These are phyloP conservation scores for Cheilosia vernalis DNA, from an alignment of 2,888 invertebrate species.

Conservation along the genomic window DNA sequence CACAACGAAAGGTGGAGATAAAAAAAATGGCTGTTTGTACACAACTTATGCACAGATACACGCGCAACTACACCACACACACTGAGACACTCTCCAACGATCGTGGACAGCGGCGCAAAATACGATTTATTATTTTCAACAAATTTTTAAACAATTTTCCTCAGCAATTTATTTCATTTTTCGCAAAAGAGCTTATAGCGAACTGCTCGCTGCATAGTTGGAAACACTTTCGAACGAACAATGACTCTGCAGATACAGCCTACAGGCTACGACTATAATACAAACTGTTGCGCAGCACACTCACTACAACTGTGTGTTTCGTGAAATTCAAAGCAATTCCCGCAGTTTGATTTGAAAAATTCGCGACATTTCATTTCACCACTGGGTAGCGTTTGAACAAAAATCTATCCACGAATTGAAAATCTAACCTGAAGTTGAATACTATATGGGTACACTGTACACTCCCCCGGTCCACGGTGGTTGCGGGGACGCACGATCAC, in stretches of 20 bases:
- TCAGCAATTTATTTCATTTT: slow-evolving; percentile 32
- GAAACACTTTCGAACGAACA: background rate
- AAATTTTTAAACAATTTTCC: slow-evolving; percentile 39
- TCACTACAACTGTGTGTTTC: slow-evolving; percentile 15
- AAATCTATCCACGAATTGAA: slow-evolving; percentile 16
- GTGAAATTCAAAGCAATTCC: slow-evolving; percentile 17
- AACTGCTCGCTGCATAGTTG: background rate
- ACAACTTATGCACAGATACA: slow-evolving; percentile 68
- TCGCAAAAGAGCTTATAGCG: background rate
- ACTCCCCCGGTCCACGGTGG: slow-evolving; percentile 6
- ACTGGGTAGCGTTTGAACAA: background rate
- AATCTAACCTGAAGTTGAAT: background rate
- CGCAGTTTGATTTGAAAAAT: slow-evolving; percentile 58
- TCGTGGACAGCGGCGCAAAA: slow-evolving; percentile 67
- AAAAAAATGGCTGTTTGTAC: slow-evolving; percentile 72
- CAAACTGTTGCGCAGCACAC: slow-evolving; percentile 62
- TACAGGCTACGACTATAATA: background rate
- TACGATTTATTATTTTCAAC: slow-evolving; percentile 14
- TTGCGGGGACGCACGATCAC: slow-evolving; percentile 19
- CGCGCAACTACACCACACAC: slow-evolving; percentile 35
- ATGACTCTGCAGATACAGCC: background rate
- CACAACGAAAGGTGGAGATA: slow-evolving; percentile 21
- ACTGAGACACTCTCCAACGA: slow-evolving; percentile 58
- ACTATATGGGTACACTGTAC: background rate
- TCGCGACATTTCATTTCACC: slow-evolving; percentile 60